Evolutionary conservation across 2,113 vertebrate species (phyloP).

Genomic region (Myxocyprinus asiaticus): DNA sequence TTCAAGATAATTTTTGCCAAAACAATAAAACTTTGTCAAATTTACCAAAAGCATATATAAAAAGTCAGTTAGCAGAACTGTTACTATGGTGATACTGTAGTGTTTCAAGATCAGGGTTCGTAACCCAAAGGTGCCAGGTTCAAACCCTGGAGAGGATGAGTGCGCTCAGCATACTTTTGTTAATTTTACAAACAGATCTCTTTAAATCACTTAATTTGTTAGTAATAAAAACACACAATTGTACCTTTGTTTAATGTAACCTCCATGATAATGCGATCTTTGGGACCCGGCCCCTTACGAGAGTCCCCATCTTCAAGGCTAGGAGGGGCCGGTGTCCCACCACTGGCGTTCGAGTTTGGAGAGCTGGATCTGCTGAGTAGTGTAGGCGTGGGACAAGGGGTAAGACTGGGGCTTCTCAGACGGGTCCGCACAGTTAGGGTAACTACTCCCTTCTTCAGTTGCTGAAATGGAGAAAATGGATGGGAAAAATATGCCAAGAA

Average conservation of each 20-base stretch:
- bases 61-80: not conserved
- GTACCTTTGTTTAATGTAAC: slow-evolving; percentile 93
- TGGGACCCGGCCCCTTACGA: slow-evolving; percentile 85
- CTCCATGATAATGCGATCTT: slow-evolving; percentile 94
- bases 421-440: slow-evolving; percentile 90
- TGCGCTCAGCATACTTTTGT: too few species aligned
- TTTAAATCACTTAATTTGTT: too few species aligned
- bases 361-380: slow-evolving; percentile 89
- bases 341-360: slow-evolving; percentile 80
- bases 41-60: not conserved
- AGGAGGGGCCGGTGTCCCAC: slow-evolving; percentile 51
- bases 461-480: slow-evolving; percentile 70
- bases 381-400: slow-evolving; percentile 86
- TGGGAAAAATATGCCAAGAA: not conserved
- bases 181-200: too few species aligned
- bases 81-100: not conserved
- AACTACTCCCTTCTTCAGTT: slow-evolving; percentile 93
- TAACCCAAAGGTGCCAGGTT: too few species aligned
- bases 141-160: too few species aligned
- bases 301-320: slow-evolving; percentile 75
- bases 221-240: too few species aligned
- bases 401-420: slow-evolving; percentile 92
- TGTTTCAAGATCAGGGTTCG: not conserved
- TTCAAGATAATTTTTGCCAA: not conserved
- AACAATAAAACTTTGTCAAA: not conserved